These are phyloP conservation scores for Monopterus albus DNA, from an alignment of 2,113 vertebrate species.

Conservation along the genomic window DNA sequence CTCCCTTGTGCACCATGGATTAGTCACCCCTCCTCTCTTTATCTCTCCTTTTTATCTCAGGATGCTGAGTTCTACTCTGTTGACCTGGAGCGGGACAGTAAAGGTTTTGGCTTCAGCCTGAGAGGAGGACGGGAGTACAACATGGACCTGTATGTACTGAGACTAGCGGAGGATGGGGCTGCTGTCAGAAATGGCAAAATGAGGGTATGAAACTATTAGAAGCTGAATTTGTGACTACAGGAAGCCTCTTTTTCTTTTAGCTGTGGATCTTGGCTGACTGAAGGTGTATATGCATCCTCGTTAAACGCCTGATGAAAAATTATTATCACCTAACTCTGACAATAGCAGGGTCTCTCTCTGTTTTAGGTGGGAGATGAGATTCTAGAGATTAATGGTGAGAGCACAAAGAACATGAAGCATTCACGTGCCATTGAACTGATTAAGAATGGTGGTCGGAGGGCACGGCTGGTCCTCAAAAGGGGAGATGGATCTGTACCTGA, in stretches of 20 bases:
- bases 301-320: neutral
- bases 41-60: conserved; percentile 73
- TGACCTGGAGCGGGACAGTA: conserved; percentile 95
- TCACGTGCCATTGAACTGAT: conserved; percentile 99
- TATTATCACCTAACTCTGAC: neutral
- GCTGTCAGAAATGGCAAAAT: conserved; percentile 96
- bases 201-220: conserved; percentile 84
- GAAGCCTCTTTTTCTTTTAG: neutral
- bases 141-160: conserved; percentile 97
- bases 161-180: conserved; percentile 95
- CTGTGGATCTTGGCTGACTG: neutral
- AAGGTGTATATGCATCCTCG: neutral
- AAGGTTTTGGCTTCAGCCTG: conserved; percentile 98
- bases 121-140: conserved; percentile 96
- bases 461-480: conserved; percentile 95
- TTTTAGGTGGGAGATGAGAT: conserved; percentile 96
- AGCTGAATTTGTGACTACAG: neutral
- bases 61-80: conserved; percentile 97
- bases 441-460: conserved; percentile 95
- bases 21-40: conserved; percentile 51
- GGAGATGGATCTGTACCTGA: conserved; percentile 98
- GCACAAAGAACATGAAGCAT: conserved; percentile 99
- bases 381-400: conserved; percentile 98
- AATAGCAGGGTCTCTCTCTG: neutral
- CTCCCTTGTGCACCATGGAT: conserved; percentile 19